phyloP scores from a whole-genome alignment of 2,113 vertebrate species.

The Solenodon paradoxus region DNA sequence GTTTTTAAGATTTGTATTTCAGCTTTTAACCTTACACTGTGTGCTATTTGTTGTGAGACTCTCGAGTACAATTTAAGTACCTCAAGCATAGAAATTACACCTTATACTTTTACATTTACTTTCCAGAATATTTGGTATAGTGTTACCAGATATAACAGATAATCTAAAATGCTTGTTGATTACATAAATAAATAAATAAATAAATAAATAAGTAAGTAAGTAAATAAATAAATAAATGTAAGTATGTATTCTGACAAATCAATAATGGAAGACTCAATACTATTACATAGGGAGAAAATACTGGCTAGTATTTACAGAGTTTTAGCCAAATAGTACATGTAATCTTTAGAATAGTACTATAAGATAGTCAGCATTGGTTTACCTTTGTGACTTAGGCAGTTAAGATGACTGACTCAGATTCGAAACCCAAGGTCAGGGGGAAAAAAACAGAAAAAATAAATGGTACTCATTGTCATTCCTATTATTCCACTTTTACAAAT shows the following conservation, averaged over 20 bases:
- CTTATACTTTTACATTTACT: background rate
- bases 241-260: background rate
- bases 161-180: background rate
- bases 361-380: background rate
- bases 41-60: background rate
- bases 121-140: background rate
- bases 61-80: background rate
- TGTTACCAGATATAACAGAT: background rate
- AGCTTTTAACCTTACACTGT: background rate
- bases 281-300: background rate
- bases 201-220: background rate
- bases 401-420: too few relatives aligned
- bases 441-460: too few relatives aligned
- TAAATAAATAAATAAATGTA: background rate
- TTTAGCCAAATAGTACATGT: background rate
- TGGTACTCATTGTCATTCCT: too few relatives aligned
- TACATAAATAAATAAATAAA: constrained; percentile 9
- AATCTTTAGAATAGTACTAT: background rate
- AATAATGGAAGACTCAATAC: background rate
- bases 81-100: background rate
- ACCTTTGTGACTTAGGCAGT: too few relatives aligned
- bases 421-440: too few relatives aligned
- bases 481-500: background rate
- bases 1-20: background rate
- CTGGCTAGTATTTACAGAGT: background rate